These are phyloP conservation scores for Australoheros scitulus DNA, from an alignment of 2,113 vertebrate genomes.

Conservation along the genomic window DNA sequence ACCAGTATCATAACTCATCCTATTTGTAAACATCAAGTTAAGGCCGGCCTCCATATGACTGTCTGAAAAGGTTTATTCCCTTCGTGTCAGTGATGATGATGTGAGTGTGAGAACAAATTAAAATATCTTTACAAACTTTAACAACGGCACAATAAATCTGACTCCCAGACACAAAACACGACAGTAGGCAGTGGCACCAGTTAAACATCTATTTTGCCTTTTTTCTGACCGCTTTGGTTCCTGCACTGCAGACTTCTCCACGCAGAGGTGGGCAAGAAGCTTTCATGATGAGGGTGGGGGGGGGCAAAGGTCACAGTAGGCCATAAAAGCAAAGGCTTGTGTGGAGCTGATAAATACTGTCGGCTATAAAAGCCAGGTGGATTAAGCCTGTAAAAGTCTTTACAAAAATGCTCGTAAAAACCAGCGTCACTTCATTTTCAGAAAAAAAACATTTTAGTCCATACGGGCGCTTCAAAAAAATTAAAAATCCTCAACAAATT, in stretches of 20 bases:
- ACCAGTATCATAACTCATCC: conserved; percentile 2
- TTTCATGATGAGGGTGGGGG: neutral
- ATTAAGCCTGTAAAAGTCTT: conserved; percentile 66
- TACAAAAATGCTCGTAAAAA: conserved; percentile 39
- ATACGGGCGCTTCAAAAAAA: neutral
- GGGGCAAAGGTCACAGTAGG: conserved; percentile 72
- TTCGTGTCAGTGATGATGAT: neutral
- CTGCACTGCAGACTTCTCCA: neutral
- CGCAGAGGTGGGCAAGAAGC: neutral
- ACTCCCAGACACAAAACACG: neutral
- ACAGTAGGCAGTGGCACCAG: neutral
- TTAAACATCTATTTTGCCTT: neutral
- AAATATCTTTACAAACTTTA: neutral
- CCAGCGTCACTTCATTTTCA: conserved; percentile 10
- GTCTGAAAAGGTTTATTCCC: neutral
- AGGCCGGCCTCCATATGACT: neutral
- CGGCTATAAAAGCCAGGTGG: conserved; percentile 73
- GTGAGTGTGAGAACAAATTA: neutral
- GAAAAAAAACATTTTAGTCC: neutral
- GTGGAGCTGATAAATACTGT: conserved; percentile 72
- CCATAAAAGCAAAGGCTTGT: conserved; percentile 70
- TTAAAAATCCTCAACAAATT: neutral
- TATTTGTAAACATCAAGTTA: conserved; percentile 32
- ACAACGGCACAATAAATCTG: neutral
- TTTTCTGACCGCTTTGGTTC: neutral